Evolutionary conservation across 1,140 invertebrate species (phyloP), one percentile per base, ranked within the genome.

Genomic region (Myzus persicae): DNA sequence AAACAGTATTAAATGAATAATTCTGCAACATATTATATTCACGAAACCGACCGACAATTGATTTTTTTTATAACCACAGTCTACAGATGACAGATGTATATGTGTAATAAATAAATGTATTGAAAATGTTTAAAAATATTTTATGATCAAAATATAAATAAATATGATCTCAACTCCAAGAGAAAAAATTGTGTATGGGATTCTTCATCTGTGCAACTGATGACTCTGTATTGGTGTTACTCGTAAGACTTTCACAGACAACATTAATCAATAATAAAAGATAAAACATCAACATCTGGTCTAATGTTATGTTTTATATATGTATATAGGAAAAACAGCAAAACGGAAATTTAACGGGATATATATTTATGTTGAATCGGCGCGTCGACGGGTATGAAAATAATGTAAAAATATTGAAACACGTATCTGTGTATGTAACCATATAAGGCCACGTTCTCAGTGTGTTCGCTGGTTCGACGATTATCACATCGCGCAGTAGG

Each of bases 361-460:
- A 42, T 46, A 46, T 87, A 76, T 42, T 51, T 51, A 89, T 48
- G 31, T 87, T 0, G 46, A 89, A 89, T 51, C 88, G 48, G 26
- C 31, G 46, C 18, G 51, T 14, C 42, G 6, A 26, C 31, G 36
- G 0, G 88, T 31, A 90, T 59, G 54, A 38, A 93, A 82, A 93
- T 76, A 51, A 93, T 40, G 81, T 93, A 38, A 54, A 51, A 51
- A 93, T 81, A 93, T 85, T 8, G 42, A 82, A 92, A 91, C 90
- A 24, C 90, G 90, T 42, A 40, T 44, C 31, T 9, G 76, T 31
- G 91, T 92, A 82, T 85, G 91, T 85, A 85, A 85, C 91, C 91
- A 93, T 93, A 93, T 93, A 93, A 54, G 91, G 91, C 81, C 38
- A 93, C 91, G 91, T 93, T 93, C 91, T 93, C 76, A 48, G 91